Base-by-base conservation (phyloP, 2,113 vertebrate genomes). In the Semnornis frantzii region DNA sequence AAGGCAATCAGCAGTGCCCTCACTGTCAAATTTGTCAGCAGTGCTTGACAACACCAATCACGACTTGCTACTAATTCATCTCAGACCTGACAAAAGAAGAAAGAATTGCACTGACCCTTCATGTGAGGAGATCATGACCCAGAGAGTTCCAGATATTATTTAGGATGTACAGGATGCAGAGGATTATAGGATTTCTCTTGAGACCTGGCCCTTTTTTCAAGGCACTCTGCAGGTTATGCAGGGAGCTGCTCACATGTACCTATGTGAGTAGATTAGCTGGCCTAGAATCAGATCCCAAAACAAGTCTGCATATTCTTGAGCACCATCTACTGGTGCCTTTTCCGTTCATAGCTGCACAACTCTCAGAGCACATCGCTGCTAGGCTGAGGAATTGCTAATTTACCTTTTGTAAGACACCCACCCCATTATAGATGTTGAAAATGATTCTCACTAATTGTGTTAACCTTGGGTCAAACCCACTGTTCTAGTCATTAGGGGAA, bases 21-120 rank as follows among this genome's bases (percentile, higher is more conserved):
- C 81, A 25, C 60, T 90, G 76, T 77, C 94, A 95, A 63, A 88
- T 83, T 87, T 90, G 76, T 87, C 82, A 87, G 87, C 80, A 75
- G 72, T 8, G 1, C 76, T 91, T 77, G 80, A 93, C 82, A 91
- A 52, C 62, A 81, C 70, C 76, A 85, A 83, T 94, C 85, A 80
- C 42, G 69, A 71, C 44, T 89, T 64, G 42, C 58, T 81, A 85
- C 93, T 81, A 70, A 94, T 75, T 94, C 81, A 90, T 94, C 77
- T 89, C 72, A 86, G 42, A 92, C 48, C 28, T 90, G 90, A 89
- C 79, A 94, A 82, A 94, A 87, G 34, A 65, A 82, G 60, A 91
- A 85, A 77, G 85, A 87, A 91, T 68, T 90, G 33, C 57, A 27
- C 75, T 90, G 82, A 87, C 57, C 62, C 82, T 50, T 83, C 39